Base-by-base conservation (phyloP, 2,797 vertebrate species). In the Micropoecilia bifurca region DNA sequence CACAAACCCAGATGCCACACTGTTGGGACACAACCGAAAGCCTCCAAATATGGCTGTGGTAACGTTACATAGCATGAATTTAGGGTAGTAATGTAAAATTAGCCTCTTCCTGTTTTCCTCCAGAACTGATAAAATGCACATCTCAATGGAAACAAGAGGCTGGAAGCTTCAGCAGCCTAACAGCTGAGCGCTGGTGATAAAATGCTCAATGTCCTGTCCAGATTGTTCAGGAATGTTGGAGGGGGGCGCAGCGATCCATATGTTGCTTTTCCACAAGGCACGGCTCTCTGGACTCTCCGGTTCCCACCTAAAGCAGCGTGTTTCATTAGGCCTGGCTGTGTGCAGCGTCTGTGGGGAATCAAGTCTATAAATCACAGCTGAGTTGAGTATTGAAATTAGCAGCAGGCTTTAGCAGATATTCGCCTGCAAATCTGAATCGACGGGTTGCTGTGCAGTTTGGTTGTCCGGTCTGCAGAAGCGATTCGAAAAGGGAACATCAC, bases 221-320 rank as follows among this genome's bases (percentile, higher is more conserved):
- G 92, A 94, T 92, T 94, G 93, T 88, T 94, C 84, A 92, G 93
- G 93, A 94, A 94, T 94, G 94, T 87, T 88, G 85, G 90, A 88
- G 80, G 88, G 82, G 82, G 91, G 84, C 88, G 86, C 55, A 55
- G 46, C 80, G 87, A 94, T 94, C 91, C 93, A 90, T 94, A 90
- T 92, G 92, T 87, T 91, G 84, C 88, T 91, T 71, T 92, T 87
- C 87, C 91, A 89, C 91, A 90, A 84, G 87, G 74, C 55, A 48
- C 48, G n/a, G 81, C 79, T 90, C 84, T 91, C 88, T 82, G 80
- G 82, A 68, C 91, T 84, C 87, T 45, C 85, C 66, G 88, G 83
- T 90, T 89, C 90, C 76, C 91, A 79, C 93, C 88, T 90, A 91
- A 88, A 93, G 80, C 92, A 85, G 83, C 80, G 90, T 84, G 87